Evolutionary conservation across 1,140 invertebrate species (phyloP), one percentile per base, ranked within the genome.

Genomic region (Samia ricini): DNA sequence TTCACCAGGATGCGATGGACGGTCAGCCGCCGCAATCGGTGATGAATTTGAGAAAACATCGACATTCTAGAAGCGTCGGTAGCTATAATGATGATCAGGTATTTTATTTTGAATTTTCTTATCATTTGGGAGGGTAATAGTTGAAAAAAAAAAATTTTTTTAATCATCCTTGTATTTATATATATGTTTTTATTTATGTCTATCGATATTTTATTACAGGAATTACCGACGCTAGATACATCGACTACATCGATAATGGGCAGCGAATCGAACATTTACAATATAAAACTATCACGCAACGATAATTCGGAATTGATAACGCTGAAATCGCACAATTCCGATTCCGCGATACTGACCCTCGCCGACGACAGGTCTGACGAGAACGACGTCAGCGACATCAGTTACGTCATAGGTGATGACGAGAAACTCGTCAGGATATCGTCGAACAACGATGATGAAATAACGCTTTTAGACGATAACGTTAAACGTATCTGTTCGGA

Each of bases 51-150:
- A 70, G 74, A 56, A 72, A 77, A 24, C 89, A 91, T 54, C 79
- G 89, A 20, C 88, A 91, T 60, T 91, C 89, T 2, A 74, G 85
- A 36, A 91, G 89, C 58, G 87, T 91, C 4, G 90, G 90, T 15
- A 91, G 90, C 48, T 91, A 88, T 60, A 77, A 87, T 5, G 90
- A 91, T 49, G 89, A 91, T 62, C 79, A 89, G 69, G 90, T 91
- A 74, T 63, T 36, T 58, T 52, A 15, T 36, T 42, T 42, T 42
- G 12, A 42, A 15, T 12, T 42, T 15, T 7, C 5, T 36, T n/a
- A n/a, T n/a, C n/a, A n/a, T n/a, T n/a, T n/a, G n/a, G n/a, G n/a
- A n/a, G n/a, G n/a, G n/a, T n/a, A n/a, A n/a, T n/a, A n/a, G n/a
- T n/a, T n/a, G n/a, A n/a, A n/a, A n/a, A n/a, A n/a, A n/a, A n/a